phyloP scores from a whole-genome alignment of 2,797 vertebrate species.

The Huso huso region DNA sequence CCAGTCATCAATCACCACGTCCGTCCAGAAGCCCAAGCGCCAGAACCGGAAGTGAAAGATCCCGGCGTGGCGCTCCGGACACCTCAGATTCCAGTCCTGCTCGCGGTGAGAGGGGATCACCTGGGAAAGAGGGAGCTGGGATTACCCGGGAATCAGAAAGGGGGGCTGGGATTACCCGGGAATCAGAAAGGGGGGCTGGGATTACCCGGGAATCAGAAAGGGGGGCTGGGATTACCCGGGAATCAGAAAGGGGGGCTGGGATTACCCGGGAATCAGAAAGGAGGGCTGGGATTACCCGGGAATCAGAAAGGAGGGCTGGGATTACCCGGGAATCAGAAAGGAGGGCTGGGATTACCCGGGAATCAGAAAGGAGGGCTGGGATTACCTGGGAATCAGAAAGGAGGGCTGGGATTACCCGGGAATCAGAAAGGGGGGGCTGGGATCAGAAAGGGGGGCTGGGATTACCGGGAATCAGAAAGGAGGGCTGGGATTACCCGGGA shows the following conservation, averaged over 20 bases:
- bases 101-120: slow-evolving; percentile 67
- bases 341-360: too few species aligned
- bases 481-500: too few species aligned
- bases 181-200: not conserved
- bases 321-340: too few species aligned
- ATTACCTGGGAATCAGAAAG: too few species aligned
- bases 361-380: too few species aligned
- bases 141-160: not conserved
- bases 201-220: not conserved
- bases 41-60: slow-evolving; percentile 77
- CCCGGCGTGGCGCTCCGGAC: slow-evolving; percentile 47
- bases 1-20: slow-evolving; percentile 67
- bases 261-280: not conserved
- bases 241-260: too few species aligned
- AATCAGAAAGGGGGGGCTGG: too few species aligned
- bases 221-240: not conserved
- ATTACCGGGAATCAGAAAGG: too few species aligned
- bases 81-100: slow-evolving; percentile 71
- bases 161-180: too few species aligned
- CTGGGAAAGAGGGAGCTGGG: slow-evolving; percentile 32
- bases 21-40: slow-evolving; percentile 64
- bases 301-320: too few species aligned
- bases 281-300: too few species aligned
- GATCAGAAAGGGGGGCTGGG: not conserved
- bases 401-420: too few species aligned